Evolutionary conservation across 2,888 invertebrate species (phyloP), one percentile per base, ranked within the genome.

Genomic region (Lordiphosa fenestrarum): DNA sequence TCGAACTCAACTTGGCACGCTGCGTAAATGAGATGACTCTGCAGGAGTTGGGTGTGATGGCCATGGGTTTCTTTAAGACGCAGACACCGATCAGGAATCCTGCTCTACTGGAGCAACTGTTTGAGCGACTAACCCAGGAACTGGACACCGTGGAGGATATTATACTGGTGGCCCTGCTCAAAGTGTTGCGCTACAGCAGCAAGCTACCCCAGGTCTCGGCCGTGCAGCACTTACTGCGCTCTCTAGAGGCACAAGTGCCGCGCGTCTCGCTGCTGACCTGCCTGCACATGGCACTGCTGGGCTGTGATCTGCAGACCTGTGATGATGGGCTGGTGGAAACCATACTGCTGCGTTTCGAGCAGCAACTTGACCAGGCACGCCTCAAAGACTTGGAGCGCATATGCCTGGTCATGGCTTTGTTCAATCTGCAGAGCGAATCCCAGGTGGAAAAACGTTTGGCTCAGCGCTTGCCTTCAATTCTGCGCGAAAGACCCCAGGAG

Each of bases 1-100:
- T 94, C 51, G 94, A 95, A 89, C 85, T 91, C 46, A 90, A 90
- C 39, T 75, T 94, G 53, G 87, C 90, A 30, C 84, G 90, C 3
- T 88, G 89, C 53, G 90, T 94, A n/a, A 77, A 91, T 6, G 83
- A 91, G 21, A 91, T 94, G 84, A 91, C 90, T 19, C 71, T 93
- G 5, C 92, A 93, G 68, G 95, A 96, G 84, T 87, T 95, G 57
- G 94, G 93, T 9, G 91, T 95, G 10, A 91, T 94, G 71, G 91
- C 93, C 4, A 93, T 94, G 92, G 95, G 94, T 0, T 95, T 94
- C 86, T 96, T 96, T 77, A 95, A 95, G 90, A 93, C 93, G 12
- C 91, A 93, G 89, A 93, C 92, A 1, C 91, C 90, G 12, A 90
- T 95, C 47, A 91, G 91, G 63, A 91, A 90, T 85, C 69, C 85